A percentile compares a stretch with the other conserved stretches of the same genome.
Conservation (phyloP, 2,113 vertebrate species). For the Hemiscyllium ocellatum region DNA sequence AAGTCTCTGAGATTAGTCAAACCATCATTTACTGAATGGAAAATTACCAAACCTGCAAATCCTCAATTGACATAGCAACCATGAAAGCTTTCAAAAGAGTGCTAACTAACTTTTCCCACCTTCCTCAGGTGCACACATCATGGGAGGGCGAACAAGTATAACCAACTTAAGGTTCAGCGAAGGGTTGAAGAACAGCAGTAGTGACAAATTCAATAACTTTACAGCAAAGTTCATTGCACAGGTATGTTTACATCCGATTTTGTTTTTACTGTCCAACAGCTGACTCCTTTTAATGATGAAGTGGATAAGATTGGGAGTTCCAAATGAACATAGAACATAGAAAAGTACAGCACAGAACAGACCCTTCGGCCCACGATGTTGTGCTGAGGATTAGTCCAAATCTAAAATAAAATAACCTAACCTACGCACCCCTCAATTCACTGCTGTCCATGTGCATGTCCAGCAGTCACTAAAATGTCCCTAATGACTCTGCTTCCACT, state of each 20-base stretch:
- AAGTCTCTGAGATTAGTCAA: not conserved
- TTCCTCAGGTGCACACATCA: constrained; percentile 57
- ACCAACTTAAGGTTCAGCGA: constrained; percentile 54
- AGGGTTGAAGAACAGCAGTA: constrained; percentile 56
- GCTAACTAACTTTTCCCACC: not conserved
- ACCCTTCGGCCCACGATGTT: too few species aligned
- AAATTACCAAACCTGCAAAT: not conserved
- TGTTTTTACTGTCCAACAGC: not conserved
- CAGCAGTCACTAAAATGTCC: too few species aligned
- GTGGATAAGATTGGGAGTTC: not conserved
- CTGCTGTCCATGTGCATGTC: too few species aligned
- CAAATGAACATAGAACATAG: not conserved
- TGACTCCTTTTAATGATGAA: not conserved
- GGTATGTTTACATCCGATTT: constrained; percentile 48
- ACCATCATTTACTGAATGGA: not conserved
- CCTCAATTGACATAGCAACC: not conserved
- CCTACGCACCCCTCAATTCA: too few species aligned
- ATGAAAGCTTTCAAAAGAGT: not conserved
- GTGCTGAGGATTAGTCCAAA: too few species aligned
- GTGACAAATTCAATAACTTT: constrained; percentile 59
- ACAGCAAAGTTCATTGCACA: constrained; percentile 50
- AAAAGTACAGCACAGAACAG: too few species aligned
- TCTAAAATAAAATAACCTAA: too few species aligned
- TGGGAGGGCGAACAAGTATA: constrained; percentile 55
- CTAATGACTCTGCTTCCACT: too few species aligned